These are phyloP conservation scores for Phaethornis superciliosus DNA, from an alignment of 2,113 vertebrate species.

Conservation along the genomic window DNA sequence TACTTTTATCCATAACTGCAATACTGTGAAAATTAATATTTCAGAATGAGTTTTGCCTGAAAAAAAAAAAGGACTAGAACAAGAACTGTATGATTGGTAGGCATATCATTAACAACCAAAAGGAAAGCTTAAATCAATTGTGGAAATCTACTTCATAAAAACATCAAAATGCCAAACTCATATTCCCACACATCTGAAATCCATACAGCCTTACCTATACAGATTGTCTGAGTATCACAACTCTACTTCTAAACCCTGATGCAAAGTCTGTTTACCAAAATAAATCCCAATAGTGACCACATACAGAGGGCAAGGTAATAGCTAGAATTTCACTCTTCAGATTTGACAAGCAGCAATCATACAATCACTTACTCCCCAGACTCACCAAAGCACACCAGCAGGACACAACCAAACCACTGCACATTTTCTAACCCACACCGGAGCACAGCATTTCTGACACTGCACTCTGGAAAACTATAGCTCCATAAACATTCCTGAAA, in stretches of 20 bases:
- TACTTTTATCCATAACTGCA: neutral
- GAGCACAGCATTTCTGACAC: neutral
- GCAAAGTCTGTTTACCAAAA: conserved; percentile 64
- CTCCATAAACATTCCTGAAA: neutral
- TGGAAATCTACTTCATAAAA: conserved; percentile 65
- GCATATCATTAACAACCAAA: conserved; percentile 22
- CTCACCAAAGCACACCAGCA: conserved; percentile 23
- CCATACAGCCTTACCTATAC: conserved; percentile 36
- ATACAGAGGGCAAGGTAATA: conserved; percentile 55
- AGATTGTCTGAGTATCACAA: conserved; percentile 45
- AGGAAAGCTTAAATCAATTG: conserved; percentile 21
- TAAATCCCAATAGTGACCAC: conserved; percentile 65
- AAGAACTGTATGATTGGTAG: conserved; percentile 27
- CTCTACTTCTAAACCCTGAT: conserved; percentile 13
- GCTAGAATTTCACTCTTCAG: conserved; percentile 4
- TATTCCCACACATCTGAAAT: conserved; percentile 51
- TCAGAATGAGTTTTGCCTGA: neutral
- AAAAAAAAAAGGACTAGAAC: conserved; percentile 32
- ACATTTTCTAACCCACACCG: conserved; percentile 11
- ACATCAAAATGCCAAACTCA: conserved; percentile 15
- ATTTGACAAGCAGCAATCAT: conserved; percentile 47
- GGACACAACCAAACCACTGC: conserved; percentile 10
- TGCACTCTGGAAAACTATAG: neutral
- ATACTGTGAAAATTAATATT: neutral
- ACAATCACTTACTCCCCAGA: neutral